Base-by-base conservation (phyloP, 1,140 invertebrate genomes). In the Drosophila leontia region DNA sequence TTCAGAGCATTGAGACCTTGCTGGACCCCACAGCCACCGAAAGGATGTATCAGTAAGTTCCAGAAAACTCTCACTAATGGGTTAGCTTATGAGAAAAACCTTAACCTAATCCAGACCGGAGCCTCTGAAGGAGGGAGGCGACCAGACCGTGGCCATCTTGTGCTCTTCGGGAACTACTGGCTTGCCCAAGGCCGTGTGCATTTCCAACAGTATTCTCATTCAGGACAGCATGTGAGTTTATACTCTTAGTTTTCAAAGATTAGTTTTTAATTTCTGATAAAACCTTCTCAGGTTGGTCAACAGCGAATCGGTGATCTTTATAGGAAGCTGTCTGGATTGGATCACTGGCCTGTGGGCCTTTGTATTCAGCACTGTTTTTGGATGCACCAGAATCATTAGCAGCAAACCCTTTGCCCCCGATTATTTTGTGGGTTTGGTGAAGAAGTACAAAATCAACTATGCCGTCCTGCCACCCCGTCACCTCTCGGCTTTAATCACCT, bases 111-210 rank as follows among this genome's bases (percentile, higher is more conserved):
- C 8, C 45, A 92, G 91, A n/a, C 85, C 91, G 3, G 79, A 86
- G 26, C 32, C 55, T 0, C 39, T 92, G 3, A 78, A 64, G 35
- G 55, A 45, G 3, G 91, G 88, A 0, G 78, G 77, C 0, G 84
- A 91, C 17, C 84, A 92, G 65, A 91, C 87, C 7, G 78, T 90
- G 19, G 77, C 91, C 4, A 92, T 94, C 44, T 63, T 94, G 0
- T 93, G 86, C 53, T 95, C 96, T 0, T 96, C 96, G 62, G 96
- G 96, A 13, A 97, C 96, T 4, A 97, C 96, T 45, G 96, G 97
- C 57, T 82, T 95, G 35, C 96, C 97, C 2, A 97, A 97, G 93
- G 96, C 96, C 19, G 97, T 97, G 0, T 94, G 95, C 91, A 91
- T 97, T 7, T 96, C 96, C 2, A 96, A 97, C 45, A 79, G 68